Percentiles rank a stretch among this genome's conserved stretches.
Evolutionary conservation across 2,888 invertebrate species (phyloP).

Genomic region (Nemotelus pantherinus): DNA sequence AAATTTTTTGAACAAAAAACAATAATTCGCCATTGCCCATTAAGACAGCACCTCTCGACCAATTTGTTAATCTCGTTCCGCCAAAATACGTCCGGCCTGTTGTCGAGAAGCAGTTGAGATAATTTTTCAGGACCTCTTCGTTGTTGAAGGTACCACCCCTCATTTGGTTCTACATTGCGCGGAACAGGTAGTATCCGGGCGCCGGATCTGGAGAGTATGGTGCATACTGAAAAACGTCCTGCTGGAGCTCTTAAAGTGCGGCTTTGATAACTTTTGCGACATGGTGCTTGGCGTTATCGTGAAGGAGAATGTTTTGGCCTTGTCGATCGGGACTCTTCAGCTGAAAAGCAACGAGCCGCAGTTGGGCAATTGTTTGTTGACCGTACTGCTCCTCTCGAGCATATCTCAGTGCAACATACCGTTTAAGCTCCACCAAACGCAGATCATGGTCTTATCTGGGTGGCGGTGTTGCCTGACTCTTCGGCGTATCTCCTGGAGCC

Average conservation of each 20-base stretch:
- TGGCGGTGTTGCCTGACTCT: background rate
- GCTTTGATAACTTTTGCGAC: background rate
- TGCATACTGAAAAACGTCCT: background rate
- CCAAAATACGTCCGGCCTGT: background rate
- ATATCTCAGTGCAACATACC: background rate
- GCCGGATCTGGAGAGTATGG: background rate
- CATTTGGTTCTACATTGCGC: background rate
- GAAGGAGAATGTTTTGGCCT: background rate
- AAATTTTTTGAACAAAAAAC: no score
- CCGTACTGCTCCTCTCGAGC: conserved; percentile 10
- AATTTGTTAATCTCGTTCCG: conserved; percentile 2
- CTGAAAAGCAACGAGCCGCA: background rate
- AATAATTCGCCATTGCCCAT: no score
- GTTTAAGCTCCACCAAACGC: background rate
- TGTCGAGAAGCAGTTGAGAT: background rate
- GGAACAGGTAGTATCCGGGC: background rate
- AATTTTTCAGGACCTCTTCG: background rate
- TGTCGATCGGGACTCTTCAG: no score
- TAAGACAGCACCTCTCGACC: background rate
- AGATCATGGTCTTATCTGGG: conserved; percentile 5
- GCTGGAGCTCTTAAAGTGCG: background rate
- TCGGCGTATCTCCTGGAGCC: background rate
- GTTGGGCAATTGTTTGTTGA: background rate
- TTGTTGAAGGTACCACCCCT: background rate
- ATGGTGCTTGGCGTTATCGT: background rate